phyloP scores from a whole-genome alignment of 2,888 invertebrate species.

The Agrochola lychnidis region DNA sequence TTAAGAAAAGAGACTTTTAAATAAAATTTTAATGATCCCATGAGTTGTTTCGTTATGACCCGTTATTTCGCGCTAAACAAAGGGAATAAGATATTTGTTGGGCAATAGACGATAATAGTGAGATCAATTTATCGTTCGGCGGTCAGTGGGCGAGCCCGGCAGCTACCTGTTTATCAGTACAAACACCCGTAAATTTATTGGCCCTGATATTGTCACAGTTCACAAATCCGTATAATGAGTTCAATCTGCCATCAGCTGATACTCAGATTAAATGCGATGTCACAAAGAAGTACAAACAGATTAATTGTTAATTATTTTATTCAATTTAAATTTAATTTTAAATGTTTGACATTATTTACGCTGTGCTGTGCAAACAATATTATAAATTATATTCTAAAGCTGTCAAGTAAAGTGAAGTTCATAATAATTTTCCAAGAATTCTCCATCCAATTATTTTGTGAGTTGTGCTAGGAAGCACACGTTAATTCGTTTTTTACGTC shows the following conservation, averaged over 20 bases:
- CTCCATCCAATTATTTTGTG: slow-evolving; percentile 57
- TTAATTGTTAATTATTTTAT: slow-evolving; percentile 33
- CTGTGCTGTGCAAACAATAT: slow-evolving; percentile 11
- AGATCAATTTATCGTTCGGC: slow-evolving; percentile 66
- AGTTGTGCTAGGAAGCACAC: slow-evolving; percentile 32
- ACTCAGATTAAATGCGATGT: slow-evolving; percentile 72
- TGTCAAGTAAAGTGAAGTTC: slow-evolving; percentile 18
- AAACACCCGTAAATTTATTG: slow-evolving; percentile 83
- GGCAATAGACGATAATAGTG: slow-evolving; percentile 58
- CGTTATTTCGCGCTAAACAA: slow-evolving; percentile 43
- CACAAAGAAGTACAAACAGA: slow-evolving; percentile 33
- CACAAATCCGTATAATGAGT: slow-evolving; percentile 81
- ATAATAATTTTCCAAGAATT: slow-evolving; percentile 31
- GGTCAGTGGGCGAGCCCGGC: slow-evolving; percentile 62
- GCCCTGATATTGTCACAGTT: slow-evolving; percentile 80
- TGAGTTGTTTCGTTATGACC: slow-evolving; percentile 28
- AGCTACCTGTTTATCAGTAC: slow-evolving; percentile 78
- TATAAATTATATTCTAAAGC: slow-evolving; percentile 25
- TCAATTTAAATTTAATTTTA: not conserved
- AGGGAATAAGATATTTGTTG: slow-evolving; percentile 51
- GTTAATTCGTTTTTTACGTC: too few species aligned
- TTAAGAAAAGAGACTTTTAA: not conserved
- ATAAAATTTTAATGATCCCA: slow-evolving; percentile 21
- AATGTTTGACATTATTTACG: not conserved
- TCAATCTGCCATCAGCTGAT: slow-evolving; percentile 78